Evolutionary conservation across 2,797 vertebrate genomes (phyloP).

Genomic region (Takifugu ocellatus): DNA sequence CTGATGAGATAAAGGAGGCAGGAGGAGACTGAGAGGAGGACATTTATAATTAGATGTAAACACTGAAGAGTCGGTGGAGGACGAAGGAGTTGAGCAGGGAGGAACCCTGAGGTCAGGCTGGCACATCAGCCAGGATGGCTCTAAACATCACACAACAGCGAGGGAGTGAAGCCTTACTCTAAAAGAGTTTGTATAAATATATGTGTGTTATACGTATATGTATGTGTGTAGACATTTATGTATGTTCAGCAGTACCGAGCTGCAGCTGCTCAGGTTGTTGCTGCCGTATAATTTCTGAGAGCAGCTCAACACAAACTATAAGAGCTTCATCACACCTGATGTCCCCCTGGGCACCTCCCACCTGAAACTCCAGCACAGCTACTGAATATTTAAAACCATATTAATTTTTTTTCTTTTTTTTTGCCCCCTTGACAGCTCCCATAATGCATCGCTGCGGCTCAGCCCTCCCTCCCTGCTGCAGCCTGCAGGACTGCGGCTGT

Average conservation of each 20-base stretch:
- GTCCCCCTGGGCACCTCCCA: conserved; percentile 42
- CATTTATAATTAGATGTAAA: conserved; percentile 1
- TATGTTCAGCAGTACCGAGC: neutral
- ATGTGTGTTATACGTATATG: too few species aligned
- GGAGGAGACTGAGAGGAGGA: conserved; percentile 7
- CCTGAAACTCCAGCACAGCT: conserved; percentile 42
- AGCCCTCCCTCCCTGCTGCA: conserved; percentile 12
- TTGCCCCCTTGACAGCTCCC: conserved; percentile 55
- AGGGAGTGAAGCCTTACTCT: neutral
- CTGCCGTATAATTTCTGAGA: conserved; percentile 5
- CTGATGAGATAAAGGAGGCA: neutral
- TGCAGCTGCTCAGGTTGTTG: neutral
- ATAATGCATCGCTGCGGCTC: conserved; percentile 52
- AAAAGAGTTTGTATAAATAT: neutral
- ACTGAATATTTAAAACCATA: conserved; percentile 65
- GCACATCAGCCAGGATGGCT: conserved; percentile 37
- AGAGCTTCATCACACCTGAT: conserved; percentile 32
- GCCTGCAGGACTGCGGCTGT: conserved; percentile 39
- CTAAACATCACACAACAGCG: too few species aligned
- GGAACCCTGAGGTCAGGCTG: conserved; percentile 29
- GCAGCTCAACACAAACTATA: conserved; percentile 7
- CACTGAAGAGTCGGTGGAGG: too few species aligned
- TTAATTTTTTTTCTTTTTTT: conserved; percentile 28
- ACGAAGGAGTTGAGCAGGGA: neutral
- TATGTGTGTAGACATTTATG: neutral